Conservation (phyloP, 2,888 invertebrate genomes). For the Bombylius major region DNA sequence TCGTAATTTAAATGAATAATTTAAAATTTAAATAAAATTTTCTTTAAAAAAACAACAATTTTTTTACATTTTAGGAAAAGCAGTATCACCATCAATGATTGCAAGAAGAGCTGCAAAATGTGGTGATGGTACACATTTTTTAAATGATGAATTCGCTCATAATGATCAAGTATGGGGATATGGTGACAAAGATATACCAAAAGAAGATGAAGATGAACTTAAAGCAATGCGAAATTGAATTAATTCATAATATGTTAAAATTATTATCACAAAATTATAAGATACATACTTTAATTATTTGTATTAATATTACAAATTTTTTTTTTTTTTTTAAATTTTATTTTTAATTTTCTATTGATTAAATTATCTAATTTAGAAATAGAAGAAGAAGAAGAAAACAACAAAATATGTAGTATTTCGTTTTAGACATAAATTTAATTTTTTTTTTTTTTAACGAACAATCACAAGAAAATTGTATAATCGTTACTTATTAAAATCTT, state of each 20-base stretch:
- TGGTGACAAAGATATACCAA: conserved; percentile 45
- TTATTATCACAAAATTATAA: too few relatives aligned
- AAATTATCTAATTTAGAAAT: too few relatives aligned
- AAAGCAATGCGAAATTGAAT: conserved; percentile 39
- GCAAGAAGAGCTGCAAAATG: conserved; percentile 42
- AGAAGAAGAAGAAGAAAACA: too few relatives aligned
- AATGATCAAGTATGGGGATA: conserved; percentile 47
- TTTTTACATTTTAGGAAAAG: conserved; percentile 36
- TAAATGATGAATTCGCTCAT: conserved; percentile 31
- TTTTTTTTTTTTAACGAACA: too few relatives aligned
- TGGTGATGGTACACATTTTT: conserved; percentile 45
- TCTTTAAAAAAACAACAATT: neutral
- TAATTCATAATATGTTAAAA: neutral
- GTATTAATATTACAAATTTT: too few relatives aligned
- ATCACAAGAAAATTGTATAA: too few relatives aligned
- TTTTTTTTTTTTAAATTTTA: too few relatives aligned
- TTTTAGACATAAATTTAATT: too few relatives aligned
- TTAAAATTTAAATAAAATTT: neutral
- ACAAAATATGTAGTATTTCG: too few relatives aligned
- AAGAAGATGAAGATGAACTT: conserved; percentile 44
- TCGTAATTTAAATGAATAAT: conserved; percentile 38
- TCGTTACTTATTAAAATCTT: too few relatives aligned
- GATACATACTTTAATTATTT: too few relatives aligned
- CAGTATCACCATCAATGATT: conserved; percentile 45
- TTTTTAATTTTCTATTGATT: too few relatives aligned